A percentile compares a stretch with the other conserved stretches of the same genome.
Evolutionary conservation across 1,140 invertebrate species (phyloP).

Genomic region (Nasonia longicornis): DNA sequence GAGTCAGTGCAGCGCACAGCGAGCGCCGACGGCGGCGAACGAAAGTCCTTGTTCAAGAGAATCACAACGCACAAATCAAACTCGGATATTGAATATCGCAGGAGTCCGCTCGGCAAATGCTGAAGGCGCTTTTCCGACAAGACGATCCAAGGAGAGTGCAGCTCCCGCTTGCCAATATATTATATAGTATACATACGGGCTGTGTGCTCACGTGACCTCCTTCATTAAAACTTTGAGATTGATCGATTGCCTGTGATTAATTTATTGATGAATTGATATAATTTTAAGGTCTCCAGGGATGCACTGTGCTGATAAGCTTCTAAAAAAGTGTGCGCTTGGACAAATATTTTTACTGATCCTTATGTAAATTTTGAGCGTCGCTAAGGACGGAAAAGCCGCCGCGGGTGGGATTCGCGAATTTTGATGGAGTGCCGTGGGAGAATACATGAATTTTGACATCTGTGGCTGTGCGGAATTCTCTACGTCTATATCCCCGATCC

Average conservation of each 20-base stretch:
- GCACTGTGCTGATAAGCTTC: neutral
- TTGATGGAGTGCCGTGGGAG: no score
- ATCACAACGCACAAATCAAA: conserved; percentile 30
- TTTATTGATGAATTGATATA: neutral
- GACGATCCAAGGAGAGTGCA: neutral
- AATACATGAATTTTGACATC: neutral
- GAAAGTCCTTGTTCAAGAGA: conserved; percentile 16
- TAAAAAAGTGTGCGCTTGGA: neutral
- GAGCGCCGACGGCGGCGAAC: neutral
- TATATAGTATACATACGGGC: neutral
- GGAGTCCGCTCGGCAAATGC: conserved; percentile 4
- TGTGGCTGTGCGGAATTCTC: neutral
- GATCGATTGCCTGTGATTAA: neutral
- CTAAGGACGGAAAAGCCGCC: neutral
- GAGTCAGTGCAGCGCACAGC: neutral
- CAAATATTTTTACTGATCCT: neutral
- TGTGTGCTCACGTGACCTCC: neutral
- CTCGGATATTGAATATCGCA: conserved; percentile 30
- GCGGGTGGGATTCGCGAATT: neutral
- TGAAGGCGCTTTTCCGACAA: conserved; percentile 11
- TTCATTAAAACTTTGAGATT: conserved; percentile 10
- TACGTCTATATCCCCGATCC: neutral
- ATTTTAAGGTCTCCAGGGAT: neutral
- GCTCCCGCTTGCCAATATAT: neutral
- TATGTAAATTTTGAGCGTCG: neutral